Evolutionary conservation across 1,140 invertebrate species (phyloP).

Genomic region (Bombus superbus): DNA sequence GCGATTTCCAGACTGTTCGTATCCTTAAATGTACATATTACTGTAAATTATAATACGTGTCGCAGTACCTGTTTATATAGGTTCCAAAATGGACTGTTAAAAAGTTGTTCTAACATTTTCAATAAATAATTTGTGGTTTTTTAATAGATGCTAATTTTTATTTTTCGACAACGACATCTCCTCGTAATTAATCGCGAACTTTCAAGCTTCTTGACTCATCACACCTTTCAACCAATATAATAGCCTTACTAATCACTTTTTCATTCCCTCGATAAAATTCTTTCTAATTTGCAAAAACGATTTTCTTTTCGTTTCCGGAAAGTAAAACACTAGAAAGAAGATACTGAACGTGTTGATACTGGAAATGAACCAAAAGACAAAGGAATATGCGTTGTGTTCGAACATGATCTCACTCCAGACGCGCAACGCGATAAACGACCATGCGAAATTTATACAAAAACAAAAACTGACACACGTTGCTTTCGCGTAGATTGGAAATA

Average conservation of each 20-base stretch:
- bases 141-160: background rate
- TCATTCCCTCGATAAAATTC: background rate
- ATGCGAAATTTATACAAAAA: background rate
- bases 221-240: background rate
- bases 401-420: background rate
- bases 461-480: slow-evolving; percentile 16
- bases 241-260: background rate
- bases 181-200: background rate
- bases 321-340: slow-evolving; percentile 11
- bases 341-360: slow-evolving; percentile 15
- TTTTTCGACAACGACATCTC: background rate
- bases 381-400: background rate
- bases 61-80: slow-evolving; percentile 45
- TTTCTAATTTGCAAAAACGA: slow-evolving; percentile 20
- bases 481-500: slow-evolving; percentile 42
- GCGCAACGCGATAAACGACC: background rate
- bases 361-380: slow-evolving; percentile 30
- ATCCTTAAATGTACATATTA: slow-evolving; percentile 6
- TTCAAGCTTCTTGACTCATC: background rate
- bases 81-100: slow-evolving; percentile 13
- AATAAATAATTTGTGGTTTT: slow-evolving; percentile 55
- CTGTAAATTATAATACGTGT: slow-evolving; percentile 34
- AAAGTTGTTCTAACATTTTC: slow-evolving; percentile 49
- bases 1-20: background rate
- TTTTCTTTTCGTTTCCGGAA: slow-evolving; percentile 42